phyloP scores from a whole-genome alignment of 2,888 invertebrate genomes.

The Fissipunctia ypsillon region DNA sequence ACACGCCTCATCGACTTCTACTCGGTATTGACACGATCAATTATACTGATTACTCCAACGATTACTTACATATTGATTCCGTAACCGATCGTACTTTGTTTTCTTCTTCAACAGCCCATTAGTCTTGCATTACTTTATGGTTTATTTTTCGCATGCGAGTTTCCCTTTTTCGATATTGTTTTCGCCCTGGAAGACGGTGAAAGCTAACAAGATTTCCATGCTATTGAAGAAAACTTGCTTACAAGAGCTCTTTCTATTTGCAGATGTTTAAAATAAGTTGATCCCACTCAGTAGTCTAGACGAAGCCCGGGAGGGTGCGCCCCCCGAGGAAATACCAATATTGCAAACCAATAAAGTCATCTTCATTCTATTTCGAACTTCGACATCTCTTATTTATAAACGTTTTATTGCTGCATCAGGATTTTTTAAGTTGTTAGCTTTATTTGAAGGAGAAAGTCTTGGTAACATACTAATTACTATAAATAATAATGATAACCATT shows the following conservation, averaged over 20 bases:
- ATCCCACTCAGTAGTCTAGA: constrained; percentile 84
- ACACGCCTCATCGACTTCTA: constrained; percentile 68
- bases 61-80: constrained; percentile 45
- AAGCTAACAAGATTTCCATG: constrained; percentile 68
- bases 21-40: constrained; percentile 66
- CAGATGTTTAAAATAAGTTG: constrained; percentile 79
- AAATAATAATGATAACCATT: constrained; percentile 44
- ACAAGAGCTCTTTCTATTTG: constrained; percentile 73
- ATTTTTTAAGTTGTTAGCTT: constrained; percentile 16
- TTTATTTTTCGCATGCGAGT: constrained; percentile 36
- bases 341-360: constrained; percentile 84
- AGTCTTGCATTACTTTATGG: constrained; percentile 26
- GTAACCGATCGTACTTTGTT: constrained; percentile 33
- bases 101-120: constrained; percentile 34
- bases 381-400: constrained; percentile 52
- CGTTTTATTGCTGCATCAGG: constrained; percentile 35
- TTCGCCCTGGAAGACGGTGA: constrained; percentile 59
- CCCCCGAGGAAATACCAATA: constrained; percentile 80
- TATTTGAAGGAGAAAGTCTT: constrained; percentile 39
- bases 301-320: constrained; percentile 79
- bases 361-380: constrained; percentile 76
- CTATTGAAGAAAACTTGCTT: constrained; percentile 73
- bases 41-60: constrained; percentile 59
- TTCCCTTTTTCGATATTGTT: constrained; percentile 37
- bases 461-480: constrained; percentile 43